A percentile compares a stretch with the other conserved stretches of the same genome.
Conservation (phyloP, 2,797 vertebrate species). For the Hoplostethus mediterraneus region DNA sequence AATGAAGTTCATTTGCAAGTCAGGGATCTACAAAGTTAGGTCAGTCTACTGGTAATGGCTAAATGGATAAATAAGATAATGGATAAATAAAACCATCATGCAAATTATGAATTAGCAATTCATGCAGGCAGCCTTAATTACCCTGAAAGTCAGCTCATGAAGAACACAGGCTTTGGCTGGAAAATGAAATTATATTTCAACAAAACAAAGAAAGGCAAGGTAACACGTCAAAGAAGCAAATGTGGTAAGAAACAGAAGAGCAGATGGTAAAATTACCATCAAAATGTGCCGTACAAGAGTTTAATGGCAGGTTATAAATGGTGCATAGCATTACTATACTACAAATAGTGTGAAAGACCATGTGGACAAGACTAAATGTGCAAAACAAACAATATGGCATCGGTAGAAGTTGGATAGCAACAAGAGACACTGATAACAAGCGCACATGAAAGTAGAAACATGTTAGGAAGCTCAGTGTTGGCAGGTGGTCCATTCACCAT, state of each 20-base stretch:
- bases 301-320: too few species aligned
- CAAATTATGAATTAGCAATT: conserved; percentile 30
- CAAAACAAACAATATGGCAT: not conserved
- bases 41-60: not conserved
- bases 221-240: conserved; percentile 1
- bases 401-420: not conserved
- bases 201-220: not conserved
- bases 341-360: not conserved
- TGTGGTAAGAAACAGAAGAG: too few species aligned
- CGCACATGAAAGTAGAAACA: not conserved
- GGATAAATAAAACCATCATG: not conserved
- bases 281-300: not conserved
- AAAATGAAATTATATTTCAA: conserved; percentile 21
- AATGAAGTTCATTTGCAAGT: conserved; percentile 19
- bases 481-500: not conserved
- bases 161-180: not conserved
- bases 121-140: not conserved
- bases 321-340: not conserved
- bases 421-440: conserved; percentile 12
- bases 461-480: not conserved
- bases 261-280: too few species aligned
- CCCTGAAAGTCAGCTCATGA: not conserved
- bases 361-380: not conserved
- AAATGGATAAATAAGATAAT: too few species aligned
- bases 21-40: not conserved